These are phyloP conservation scores for Alauda arvensis DNA, from an alignment of 2,797 vertebrate species.

Conservation along the genomic window DNA sequence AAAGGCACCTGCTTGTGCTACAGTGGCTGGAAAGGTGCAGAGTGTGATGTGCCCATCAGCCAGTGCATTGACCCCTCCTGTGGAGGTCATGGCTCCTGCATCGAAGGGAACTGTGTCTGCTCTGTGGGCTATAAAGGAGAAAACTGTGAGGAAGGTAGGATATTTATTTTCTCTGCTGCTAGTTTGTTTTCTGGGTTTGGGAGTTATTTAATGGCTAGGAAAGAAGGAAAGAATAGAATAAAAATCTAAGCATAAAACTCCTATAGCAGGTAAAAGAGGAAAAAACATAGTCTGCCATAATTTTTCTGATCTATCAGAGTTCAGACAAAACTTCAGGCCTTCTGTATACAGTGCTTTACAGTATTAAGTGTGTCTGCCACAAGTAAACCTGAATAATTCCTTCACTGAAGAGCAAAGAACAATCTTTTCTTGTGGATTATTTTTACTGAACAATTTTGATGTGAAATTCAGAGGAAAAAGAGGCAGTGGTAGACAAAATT, in stretches of 20 bases:
- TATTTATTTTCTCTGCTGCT: neutral
- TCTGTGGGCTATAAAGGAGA: conserved; percentile 92
- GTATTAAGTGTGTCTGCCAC: neutral
- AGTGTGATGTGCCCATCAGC: conserved; percentile 90
- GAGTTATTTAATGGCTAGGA: neutral
- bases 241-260: neutral
- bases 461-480: conserved; percentile 24
- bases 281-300: neutral
- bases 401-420: conserved; percentile 3
- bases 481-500: neutral
- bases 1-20: conserved; percentile 96
- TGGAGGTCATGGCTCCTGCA: conserved; percentile 91
- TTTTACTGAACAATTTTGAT: conserved; percentile 21
- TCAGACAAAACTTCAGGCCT: neutral
- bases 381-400: conserved; percentile 16
- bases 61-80: conserved; percentile 96
- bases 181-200: neutral
- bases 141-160: conserved; percentile 90
- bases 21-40: conserved; percentile 96
- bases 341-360: neutral
- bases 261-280: neutral
- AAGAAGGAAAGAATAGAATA: neutral
- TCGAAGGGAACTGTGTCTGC: conserved; percentile 92
- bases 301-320: neutral
- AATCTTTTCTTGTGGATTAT: conserved; percentile 2